These are phyloP conservation scores for Sylvicola cinctus DNA, from an alignment of 2,888 invertebrate genomes.

Conservation along the genomic window DNA sequence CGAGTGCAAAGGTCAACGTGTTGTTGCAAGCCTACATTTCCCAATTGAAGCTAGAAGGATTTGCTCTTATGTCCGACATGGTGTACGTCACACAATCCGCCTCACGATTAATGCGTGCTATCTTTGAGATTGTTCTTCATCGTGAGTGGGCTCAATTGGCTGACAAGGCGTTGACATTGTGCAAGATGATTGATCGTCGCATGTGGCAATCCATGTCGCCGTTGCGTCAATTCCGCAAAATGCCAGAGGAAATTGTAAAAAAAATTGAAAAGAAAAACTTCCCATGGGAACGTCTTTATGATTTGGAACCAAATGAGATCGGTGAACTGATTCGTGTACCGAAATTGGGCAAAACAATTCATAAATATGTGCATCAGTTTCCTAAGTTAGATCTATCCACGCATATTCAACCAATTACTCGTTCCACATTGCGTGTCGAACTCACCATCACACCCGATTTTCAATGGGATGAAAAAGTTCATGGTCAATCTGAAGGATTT, in stretches of 20 bases:
- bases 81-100: constrained; percentile 50
- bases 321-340: constrained; percentile 60
- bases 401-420: constrained; percentile 88
- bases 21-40: constrained; percentile 76
- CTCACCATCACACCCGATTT: constrained; percentile 56
- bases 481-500: constrained; percentile 77
- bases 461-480: constrained; percentile 77
- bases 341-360: constrained; percentile 51
- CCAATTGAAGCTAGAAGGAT: constrained; percentile 55
- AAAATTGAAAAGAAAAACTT: constrained; percentile 64
- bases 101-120: constrained; percentile 69
- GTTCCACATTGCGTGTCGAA: constrained; percentile 68
- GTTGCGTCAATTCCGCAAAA: constrained; percentile 61
- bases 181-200: constrained; percentile 84
- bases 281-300: constrained; percentile 54
- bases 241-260: constrained; percentile 55
- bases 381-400: constrained; percentile 81
- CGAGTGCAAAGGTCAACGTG: constrained; percentile 92
- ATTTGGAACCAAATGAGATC: constrained; percentile 74
- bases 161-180: constrained; percentile 59
- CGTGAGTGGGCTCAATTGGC: constrained; percentile 83
- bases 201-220: constrained; percentile 78
- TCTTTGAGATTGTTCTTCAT: constrained; percentile 83
- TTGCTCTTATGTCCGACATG: constrained; percentile 24
- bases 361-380: constrained; percentile 67